These are phyloP conservation scores for Agrypnia vestita DNA, from an alignment of 1,140 invertebrate genomes.

Conservation along the genomic window DNA sequence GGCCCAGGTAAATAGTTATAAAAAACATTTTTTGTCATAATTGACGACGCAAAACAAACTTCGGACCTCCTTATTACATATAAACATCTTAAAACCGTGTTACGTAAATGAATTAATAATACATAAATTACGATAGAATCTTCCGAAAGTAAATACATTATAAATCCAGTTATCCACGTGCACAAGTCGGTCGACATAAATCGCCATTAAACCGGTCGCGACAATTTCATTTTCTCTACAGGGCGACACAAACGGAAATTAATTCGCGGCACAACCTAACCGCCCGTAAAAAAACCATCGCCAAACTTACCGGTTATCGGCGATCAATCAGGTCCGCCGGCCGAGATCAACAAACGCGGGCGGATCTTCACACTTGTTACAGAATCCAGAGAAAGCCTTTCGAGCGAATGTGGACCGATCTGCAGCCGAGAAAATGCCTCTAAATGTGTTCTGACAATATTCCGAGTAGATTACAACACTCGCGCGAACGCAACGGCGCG, in stretches of 20 bases:
- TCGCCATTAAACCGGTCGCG: too few species aligned
- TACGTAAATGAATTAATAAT: too few species aligned
- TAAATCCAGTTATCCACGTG: too few species aligned
- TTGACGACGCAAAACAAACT: too few species aligned
- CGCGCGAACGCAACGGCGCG: neutral
- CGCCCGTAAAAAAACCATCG: neutral
- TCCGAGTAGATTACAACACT: neutral
- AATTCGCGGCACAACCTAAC: neutral
- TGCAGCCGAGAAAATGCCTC: neutral
- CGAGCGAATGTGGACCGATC: neutral
- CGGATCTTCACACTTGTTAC: constrained; percentile 25
- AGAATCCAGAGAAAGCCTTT: constrained; percentile 23
- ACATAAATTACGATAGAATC: too few species aligned
- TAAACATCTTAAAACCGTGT: too few species aligned
- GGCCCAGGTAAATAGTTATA: too few species aligned
- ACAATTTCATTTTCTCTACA: neutral
- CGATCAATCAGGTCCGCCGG: constrained; percentile 16
- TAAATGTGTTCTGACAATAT: neutral
- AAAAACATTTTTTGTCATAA: too few species aligned
- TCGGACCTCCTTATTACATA: too few species aligned
- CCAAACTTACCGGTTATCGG: constrained; percentile 33
- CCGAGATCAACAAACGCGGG: constrained; percentile 20
- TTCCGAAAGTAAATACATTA: too few species aligned
- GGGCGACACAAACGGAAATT: neutral
- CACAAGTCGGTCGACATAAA: too few species aligned